phyloP scores from a whole-genome alignment of 2,888 invertebrate species.

The Desoria tigrina region DNA sequence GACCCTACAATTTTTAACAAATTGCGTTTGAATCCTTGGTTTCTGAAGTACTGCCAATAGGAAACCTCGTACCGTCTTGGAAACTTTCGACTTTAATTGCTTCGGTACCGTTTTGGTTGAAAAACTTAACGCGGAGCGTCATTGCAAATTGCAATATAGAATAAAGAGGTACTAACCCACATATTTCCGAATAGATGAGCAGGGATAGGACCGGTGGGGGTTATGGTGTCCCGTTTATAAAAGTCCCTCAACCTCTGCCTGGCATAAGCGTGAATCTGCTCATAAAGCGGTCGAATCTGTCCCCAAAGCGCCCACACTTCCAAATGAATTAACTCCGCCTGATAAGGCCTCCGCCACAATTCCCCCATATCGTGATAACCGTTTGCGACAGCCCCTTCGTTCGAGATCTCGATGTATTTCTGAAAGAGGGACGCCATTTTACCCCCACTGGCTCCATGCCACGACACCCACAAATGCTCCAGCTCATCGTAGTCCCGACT shows the following conservation, averaged over 20 bases:
- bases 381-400: conserved; percentile 72
- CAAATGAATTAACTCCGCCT: conserved; percentile 1
- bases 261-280: conserved; percentile 80
- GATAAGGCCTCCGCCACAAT: conserved; percentile 3
- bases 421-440: conserved; percentile 73
- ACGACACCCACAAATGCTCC: conserved; percentile 75
- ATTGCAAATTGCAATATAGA: not conserved
- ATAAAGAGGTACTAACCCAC: conserved; percentile 10
- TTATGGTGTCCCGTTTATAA: conserved; percentile 65
- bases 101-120: not conserved
- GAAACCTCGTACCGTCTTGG: too few species aligned
- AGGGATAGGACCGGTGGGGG: conserved; percentile 74
- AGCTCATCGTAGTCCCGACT: conserved; percentile 72
- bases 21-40: not conserved
- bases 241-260: conserved; percentile 66
- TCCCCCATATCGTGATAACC: conserved; percentile 60
- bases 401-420: conserved; percentile 75
- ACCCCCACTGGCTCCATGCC: conserved; percentile 76
- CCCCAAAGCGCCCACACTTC: conserved; percentile 58
- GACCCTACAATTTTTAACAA: conserved; percentile 72
- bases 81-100: too few species aligned
- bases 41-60: not conserved
- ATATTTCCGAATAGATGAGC: conserved; percentile 73
- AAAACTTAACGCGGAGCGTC: not conserved
- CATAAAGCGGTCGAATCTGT: conserved; percentile 72